Evolutionary conservation across 2,113 vertebrate species (phyloP), one percentile per base, ranked within the genome.

Genomic region (Stictonetta naevosa): DNA sequence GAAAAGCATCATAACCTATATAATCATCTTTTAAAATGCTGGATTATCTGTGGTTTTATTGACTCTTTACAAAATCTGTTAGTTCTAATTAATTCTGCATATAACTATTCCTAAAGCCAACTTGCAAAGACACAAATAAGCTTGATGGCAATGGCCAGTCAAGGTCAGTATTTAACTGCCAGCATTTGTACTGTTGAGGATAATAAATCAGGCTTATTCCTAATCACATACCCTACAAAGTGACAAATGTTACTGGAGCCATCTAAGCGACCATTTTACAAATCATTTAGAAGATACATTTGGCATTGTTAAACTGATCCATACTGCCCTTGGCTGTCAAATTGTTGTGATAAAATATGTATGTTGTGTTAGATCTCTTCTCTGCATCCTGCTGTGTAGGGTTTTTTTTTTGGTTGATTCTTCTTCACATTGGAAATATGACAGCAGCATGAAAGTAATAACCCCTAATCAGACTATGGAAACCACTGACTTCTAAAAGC

Each of bases 11-110:
- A 97, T 97, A 96, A 93, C 91, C 82, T 87, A 48, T 93, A 91
- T 96, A 97, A 97, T 97, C 97, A 94, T 93, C 92, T 95, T 97
- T 95, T 90, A 75, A 97, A 97, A 86, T 79, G 87, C 58, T 92
- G 93, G 92, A 93, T 97, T 95, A 95, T 95, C 86, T 94, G 36
- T 83, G 76, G 40, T 75, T 96, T 96, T 97, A 92, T 92, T 95
- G 90, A 93, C 90, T 96, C 80, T 82, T 91, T 93, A 92, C 91
- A 86, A 88, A 97, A 96, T 95, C 92, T 93, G 92, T 92, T 94
- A 64, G 83, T 96, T 94, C 90, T 80, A 90, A 97, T 96, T 94
- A 96, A 94, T 96, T 96, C 84, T 96, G 84, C 63, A 26, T 86
- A 62, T 69, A 95, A 63, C 82, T 83, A 34, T 86, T 90, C 53